Evolutionary conservation across 2,797 vertebrate genomes (phyloP), one percentile per base, ranked within the genome.

Genomic region (Scolopax bukidnonensis): DNA sequence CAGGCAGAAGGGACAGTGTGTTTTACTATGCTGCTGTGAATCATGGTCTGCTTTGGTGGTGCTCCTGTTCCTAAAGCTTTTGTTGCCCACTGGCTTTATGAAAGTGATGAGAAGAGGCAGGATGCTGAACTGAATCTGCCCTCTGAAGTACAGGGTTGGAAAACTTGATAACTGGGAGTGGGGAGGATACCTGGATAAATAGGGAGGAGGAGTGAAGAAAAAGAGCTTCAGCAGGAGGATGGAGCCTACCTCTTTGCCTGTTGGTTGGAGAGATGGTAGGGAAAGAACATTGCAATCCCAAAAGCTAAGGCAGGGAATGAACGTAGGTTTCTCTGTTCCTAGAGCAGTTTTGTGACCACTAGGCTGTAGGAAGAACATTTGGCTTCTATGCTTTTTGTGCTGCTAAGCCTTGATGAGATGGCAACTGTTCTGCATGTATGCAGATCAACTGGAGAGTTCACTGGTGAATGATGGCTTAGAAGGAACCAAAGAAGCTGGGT

Each of bases 241-340:
- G 51, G 21, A 57, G 9, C 19, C 30, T 19, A 7, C 9, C 6
- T 40, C 45, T 87, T 50, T 76, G 38, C 32, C 20, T 27, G 17
- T 53, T 48, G 45, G 45, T 50, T 51, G 47, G 23, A 60, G 33
- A 79, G 40, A 4, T 48, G 32, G 4, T 21, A 7, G 33, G 8
- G 47, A 3, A 36, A 48, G 33, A 78, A 14, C 21, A 19, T 17
- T 45, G 20, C 19, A 25, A 32, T 53, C 17, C 53, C 33, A 60
- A 23, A 19, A 33, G 30, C 17, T 23, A 40, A 60, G 12, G 8
- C 10, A 25, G 33, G 20, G 38, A 19, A 4, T 13, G 10, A 79
- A 40, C 0, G 0, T 33, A 65, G 12, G 16, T 20, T 65, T 33
- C 45, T 33, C 51, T 59, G 19, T 15, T 71, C 9, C 9, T 47